Percentiles rank a stretch among this genome's conserved stretches.
phyloP scores from a whole-genome alignment of 2,888 invertebrate genomes.

The Idaea biselata region DNA sequence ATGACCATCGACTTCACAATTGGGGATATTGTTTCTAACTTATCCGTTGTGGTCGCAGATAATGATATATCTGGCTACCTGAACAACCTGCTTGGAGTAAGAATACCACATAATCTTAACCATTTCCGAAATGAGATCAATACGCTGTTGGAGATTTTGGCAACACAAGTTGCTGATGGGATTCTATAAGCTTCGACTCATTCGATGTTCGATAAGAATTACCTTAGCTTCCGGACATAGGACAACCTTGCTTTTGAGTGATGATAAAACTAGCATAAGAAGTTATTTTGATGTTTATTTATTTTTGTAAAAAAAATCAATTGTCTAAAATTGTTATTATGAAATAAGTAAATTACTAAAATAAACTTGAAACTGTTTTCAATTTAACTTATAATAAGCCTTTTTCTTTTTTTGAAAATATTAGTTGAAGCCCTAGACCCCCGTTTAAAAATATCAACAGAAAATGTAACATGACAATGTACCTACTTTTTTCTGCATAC shows the following conservation, averaged over 20 bases:
- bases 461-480: no score
- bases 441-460: no score
- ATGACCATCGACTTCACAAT: slow-evolving; percentile 21
- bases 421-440: no score
- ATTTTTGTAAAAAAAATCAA: neutral
- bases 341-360: neutral
- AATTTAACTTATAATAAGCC: neutral
- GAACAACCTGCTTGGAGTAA: slow-evolving; percentile 10
- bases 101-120: slow-evolving; percentile 4
- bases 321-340: neutral
- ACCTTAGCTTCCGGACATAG: neutral
- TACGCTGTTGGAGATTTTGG: slow-evolving; percentile 16
- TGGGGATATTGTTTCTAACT: slow-evolving; percentile 21
- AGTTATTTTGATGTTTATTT: neutral
- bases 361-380: neutral
- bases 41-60: slow-evolving; percentile 9
- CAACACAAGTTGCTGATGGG: slow-evolving; percentile 4
- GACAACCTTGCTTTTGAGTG: neutral
- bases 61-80: slow-evolving; percentile 7
- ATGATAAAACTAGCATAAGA: no score
- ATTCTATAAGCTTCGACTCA: slow-evolving; percentile 6
- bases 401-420: neutral
- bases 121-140: slow-evolving; percentile 12
- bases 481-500: no score
- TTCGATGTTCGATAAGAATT: neutral